Evolutionary conservation across 1,140 invertebrate genomes (phyloP).

Genomic region (Drosophila carrolli): DNA sequence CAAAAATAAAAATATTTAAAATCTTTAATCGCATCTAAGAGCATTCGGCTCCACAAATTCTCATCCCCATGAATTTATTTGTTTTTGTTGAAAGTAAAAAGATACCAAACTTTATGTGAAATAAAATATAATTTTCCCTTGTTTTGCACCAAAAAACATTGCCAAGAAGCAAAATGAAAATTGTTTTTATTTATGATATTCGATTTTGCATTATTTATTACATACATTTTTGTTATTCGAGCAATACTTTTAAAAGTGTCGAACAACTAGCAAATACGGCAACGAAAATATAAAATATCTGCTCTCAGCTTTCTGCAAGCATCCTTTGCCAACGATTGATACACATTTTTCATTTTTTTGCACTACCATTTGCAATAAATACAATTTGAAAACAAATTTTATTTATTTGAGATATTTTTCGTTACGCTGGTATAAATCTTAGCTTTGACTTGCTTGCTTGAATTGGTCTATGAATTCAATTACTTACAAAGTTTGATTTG

Average conservation of each 20-base stretch:
- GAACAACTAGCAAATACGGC: slow-evolving; percentile 12
- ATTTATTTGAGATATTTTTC: slow-evolving; percentile 36
- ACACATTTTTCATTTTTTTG: slow-evolving; percentile 53
- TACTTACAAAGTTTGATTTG: slow-evolving; percentile 22
- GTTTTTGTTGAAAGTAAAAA: not conserved
- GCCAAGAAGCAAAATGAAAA: slow-evolving; percentile 25
- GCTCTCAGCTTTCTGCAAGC: slow-evolving; percentile 22
- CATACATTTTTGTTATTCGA: slow-evolving; percentile 18
- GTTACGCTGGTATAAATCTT: slow-evolving; percentile 23
- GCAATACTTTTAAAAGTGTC: slow-evolving; percentile 12
- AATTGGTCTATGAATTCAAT: slow-evolving; percentile 24
- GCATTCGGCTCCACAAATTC: not conserved
- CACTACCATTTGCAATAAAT: slow-evolving; percentile 41
- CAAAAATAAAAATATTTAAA: too few relatives aligned
- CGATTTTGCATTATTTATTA: slow-evolving; percentile 36
- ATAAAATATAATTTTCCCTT: slow-evolving; percentile 29
- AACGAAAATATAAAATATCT: slow-evolving; percentile 40
- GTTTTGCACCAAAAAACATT: slow-evolving; percentile 22
- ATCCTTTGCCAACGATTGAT: slow-evolving; percentile 46
- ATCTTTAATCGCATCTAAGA: too few relatives aligned
- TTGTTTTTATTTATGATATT: slow-evolving; percentile 30
- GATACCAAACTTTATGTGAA: not conserved
- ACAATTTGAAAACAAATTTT: slow-evolving; percentile 16
- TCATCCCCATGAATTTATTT: not conserved
- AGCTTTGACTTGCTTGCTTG: slow-evolving; percentile 5